phyloP scores from a whole-genome alignment of 2,113 vertebrate species.

The Circaetus cinerascens region DNA sequence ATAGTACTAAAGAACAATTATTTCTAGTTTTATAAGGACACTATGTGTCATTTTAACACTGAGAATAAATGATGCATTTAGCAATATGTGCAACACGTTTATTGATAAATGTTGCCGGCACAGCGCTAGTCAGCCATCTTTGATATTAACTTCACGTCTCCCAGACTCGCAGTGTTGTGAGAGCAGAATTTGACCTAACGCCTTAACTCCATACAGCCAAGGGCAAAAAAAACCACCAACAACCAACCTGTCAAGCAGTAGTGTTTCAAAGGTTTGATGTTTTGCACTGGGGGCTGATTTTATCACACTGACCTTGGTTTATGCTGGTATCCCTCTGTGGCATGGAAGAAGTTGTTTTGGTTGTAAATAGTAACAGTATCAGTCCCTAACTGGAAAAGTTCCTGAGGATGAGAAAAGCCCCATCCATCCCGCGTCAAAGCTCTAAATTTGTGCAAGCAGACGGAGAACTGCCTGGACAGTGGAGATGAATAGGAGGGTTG shows the following conservation, averaged over 20 bases:
- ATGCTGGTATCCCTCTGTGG: neutral
- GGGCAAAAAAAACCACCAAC: neutral
- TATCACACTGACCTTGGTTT: neutral
- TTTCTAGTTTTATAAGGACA: neutral
- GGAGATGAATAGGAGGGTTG: neutral
- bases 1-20: neutral
- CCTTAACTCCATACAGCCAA: neutral
- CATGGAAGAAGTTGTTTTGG: neutral
- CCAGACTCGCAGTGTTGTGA: neutral
- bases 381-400: neutral
- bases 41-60: neutral
- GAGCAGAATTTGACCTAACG: neutral
- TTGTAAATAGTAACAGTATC: neutral
- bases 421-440: neutral
- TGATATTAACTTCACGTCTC: neutral
- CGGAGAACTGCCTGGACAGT: neutral
- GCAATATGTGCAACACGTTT: accelerated
- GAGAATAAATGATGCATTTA: neutral
- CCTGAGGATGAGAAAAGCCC: neutral
- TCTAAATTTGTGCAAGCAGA: neutral
- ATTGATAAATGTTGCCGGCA: neutral
- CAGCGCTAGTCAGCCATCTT: neutral
- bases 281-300: neutral
- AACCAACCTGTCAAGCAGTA: neutral
- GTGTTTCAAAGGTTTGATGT: neutral